Base-by-base conservation (phyloP, 2,113 vertebrate species). In the Epinephelus cyanopodus region DNA sequence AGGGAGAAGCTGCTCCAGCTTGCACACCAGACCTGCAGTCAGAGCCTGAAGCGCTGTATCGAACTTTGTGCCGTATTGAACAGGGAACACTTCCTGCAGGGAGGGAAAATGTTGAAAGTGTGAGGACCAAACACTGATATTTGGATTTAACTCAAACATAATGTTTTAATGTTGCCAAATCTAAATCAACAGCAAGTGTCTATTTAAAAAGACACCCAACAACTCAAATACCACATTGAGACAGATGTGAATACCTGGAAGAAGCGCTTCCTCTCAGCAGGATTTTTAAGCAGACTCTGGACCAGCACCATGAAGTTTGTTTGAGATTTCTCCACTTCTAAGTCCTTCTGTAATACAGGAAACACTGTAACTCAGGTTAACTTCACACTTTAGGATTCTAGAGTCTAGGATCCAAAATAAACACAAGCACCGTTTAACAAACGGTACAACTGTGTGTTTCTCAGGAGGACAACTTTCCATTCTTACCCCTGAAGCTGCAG, bases 221-320 rank as follows among this genome's bases (percentile, higher is more conserved):
- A 29, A 29, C 29, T 29, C 29, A 2, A 10, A 45, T 12, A 33
- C 6, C 27, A 77, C 13, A n/a, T 33, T 45, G 62, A 19, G 25
- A 47, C 5, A 42, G 17, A 29, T 64, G 45, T 56, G 3, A 11
- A 27, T 74, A 94, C 94, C 92, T 90, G 83, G 81, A 94, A 94
- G 63, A 94, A 94, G 29, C 68, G 85, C 29, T 91, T 92, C 73
- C 84, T 89, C 62, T 94, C 92, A 25, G 77, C 18, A 1, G 89
- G 68, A 58, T 53, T 93, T 84, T 93, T 94, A 3, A 92, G 91
- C 62, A 94, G 87, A 86, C 83, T 93, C 83, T 94, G 92, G 65
- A 94, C 90, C 52, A 94, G 84, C 52, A 92, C 93, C 94, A 94
- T 88, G 71, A 94, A 94, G 87, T 93, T 94, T 11, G 91, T 94